Evolutionary conservation across 1,140 invertebrate species (phyloP).

Genomic region (Helicoverpa zea): DNA sequence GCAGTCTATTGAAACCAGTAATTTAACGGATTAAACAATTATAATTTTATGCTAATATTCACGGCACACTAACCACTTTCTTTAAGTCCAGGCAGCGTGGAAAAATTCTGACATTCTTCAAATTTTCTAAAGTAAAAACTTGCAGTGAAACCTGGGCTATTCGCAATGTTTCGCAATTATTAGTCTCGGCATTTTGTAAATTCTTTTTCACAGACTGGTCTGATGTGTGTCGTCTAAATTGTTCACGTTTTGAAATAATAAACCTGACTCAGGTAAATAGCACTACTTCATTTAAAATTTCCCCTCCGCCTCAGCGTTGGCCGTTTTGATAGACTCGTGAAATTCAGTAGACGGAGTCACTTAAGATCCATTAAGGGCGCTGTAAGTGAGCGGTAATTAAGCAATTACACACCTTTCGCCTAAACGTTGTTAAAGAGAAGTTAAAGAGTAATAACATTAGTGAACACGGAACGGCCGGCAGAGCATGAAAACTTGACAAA

Average conservation of each 20-base stretch:
- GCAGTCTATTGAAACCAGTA: constrained; percentile 16
- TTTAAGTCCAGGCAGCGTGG: constrained; percentile 10
- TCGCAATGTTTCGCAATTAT: constrained; percentile 25
- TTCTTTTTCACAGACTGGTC: background rate
- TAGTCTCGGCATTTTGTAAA: constrained; percentile 3
- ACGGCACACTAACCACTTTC: constrained; percentile 37
- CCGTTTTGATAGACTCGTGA: background rate
- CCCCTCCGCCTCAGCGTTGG: too few species aligned
- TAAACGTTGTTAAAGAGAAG: constrained; percentile 4
- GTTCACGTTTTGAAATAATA: background rate
- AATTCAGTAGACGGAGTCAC: background rate
- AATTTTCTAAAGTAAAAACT: constrained; percentile 1
- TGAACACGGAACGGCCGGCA: constrained; percentile 49
- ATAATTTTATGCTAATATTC: constrained; percentile 34
- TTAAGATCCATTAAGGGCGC: background rate
- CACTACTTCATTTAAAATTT: background rate
- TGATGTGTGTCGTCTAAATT: constrained; percentile 8
- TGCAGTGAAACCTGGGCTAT: constrained; percentile 1
- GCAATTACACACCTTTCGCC: constrained; percentile 16
- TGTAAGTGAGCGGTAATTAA: constrained; percentile 5
- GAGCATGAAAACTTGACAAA: constrained; percentile 61
- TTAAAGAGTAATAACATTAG: constrained; percentile 25
- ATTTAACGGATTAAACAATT: constrained; percentile 39
- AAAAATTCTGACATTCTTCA: constrained; percentile 17
- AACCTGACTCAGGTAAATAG: background rate